Base-by-base conservation (phyloP, 2,113 vertebrate genomes). In the Pedionomus torquatus region DNA sequence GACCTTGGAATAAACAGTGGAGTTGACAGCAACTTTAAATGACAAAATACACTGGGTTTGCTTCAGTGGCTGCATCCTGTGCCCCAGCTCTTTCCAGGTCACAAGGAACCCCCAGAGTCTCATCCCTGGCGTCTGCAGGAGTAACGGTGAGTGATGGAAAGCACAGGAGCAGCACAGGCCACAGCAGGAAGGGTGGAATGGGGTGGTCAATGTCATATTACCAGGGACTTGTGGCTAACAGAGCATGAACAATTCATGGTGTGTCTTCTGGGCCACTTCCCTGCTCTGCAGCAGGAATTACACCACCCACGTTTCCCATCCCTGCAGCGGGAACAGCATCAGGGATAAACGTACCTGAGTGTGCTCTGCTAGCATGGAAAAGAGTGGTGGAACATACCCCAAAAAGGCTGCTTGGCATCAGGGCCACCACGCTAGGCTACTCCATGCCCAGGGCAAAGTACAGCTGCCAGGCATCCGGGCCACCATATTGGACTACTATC, bases 301-400 rank as follows among this genome's bases (percentile, higher is more conserved):
- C n/a, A 37, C 18, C 60, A 54, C 61, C 5, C 33, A 11, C 3
- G 0, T 17, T 9, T 69, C 49, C 64, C 54, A n/a, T 8, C 41
- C n/a, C 49, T 16, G 4, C n/a, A 35, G 55, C 2, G 1, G 16
- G 37, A 75, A 24, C 0, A 44, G 55, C 33, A 60, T 7, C 49
- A 49, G 43, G 54, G 46, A 24, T 28, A 23, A 35, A 48, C 1
- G 0, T 7, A 30, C 20, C 13, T 14, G 18, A 37, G 18, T 1
- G 1, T 15, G 68, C n/a, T 30, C 63, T 10, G 28, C 33, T 11
- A 11, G 17, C n/a, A 28, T 2, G 13, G 48, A 17, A 69, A 46
- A 11, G 19, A 54, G 57, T 0, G 1, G 28, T 11, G 57, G 17
- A 31, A 33, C 1, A 0, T 14, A 48, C 20, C 1, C 2, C 7